Evolutionary conservation across 2,888 invertebrate genomes (phyloP).

Genomic region (Cepaea hortensis): DNA sequence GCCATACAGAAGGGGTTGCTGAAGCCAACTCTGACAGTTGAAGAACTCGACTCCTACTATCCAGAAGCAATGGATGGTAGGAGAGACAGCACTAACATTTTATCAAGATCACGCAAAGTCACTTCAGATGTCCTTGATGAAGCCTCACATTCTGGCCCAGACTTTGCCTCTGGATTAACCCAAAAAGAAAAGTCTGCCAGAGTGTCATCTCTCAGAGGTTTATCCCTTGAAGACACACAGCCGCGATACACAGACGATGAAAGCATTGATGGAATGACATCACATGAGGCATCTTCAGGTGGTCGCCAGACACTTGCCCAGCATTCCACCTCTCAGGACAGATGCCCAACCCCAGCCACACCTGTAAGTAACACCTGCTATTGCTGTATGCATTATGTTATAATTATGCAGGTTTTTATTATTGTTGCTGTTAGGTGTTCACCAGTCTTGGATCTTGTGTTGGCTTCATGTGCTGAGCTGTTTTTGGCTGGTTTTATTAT

Average conservation of each 20-base stretch:
- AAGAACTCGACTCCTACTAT: constrained; percentile 34
- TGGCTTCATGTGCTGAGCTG: no score
- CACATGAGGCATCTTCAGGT: constrained; percentile 8
- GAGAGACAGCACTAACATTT: constrained; percentile 40
- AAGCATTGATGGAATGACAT: background rate
- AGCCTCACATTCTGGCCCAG: constrained; percentile 19
- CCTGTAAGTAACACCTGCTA: constrained; percentile 39
- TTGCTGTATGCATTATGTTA: background rate
- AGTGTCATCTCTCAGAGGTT: background rate
- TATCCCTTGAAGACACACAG: constrained; percentile 17
- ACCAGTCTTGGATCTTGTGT: no score
- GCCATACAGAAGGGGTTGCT: constrained; percentile 78
- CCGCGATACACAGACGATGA: background rate
- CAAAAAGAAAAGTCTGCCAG: background rate
- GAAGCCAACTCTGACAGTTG: constrained; percentile 51
- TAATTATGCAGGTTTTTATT: no score
- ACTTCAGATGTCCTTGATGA: constrained; percentile 50
- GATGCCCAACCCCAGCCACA: constrained; percentile 40
- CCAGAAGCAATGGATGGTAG: background rate
- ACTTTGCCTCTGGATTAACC: constrained; percentile 2
- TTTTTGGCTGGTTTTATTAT: no score
- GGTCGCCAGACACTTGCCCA: background rate
- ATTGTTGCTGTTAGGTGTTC: no score
- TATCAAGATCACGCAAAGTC: constrained; percentile 16
- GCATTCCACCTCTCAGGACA: constrained; percentile 22